Evolutionary conservation across 2,113 vertebrate species (phyloP), one percentile per base, ranked within the genome.

Genomic region (Tachuris rubrigastra): DNA sequence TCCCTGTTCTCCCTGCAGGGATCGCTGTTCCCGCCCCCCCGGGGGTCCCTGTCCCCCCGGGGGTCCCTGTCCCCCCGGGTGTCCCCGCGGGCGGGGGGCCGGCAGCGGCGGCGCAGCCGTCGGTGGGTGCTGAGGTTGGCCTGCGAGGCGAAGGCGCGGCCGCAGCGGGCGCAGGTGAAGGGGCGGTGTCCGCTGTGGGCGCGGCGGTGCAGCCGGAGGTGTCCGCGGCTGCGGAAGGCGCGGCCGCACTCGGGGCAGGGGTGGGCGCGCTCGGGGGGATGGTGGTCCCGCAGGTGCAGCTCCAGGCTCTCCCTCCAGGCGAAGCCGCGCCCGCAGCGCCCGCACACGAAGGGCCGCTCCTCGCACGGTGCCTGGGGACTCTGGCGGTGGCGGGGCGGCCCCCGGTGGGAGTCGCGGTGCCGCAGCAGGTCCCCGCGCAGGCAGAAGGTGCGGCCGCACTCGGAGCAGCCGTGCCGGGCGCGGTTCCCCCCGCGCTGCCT

Each of bases 371-470:
- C 97, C 2, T 23, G 49, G 23, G 49, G 49, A 8, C 49, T 14
- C 13, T 5, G 49, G 27, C 3, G 52, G 27, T 16, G 18, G 27
- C 4, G 9, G 11, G 39, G 31, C 17, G 12, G 52, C 52, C 23
- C 39, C 17, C 73, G 56, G 56, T 39, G 56, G 8, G 8, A 3
- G n/a, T 8, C 97, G 92, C 98, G 98, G 97, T 99, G 99, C 37
- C 99, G 98, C 8, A 98, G 98, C 8, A 99, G 98, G 23, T 98
- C 98, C 0, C 99, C 99, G 33, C 73, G 94, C 52, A 97, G 49
- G 25, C 98, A 97, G 97, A 98, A 98, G 92, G 69, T 18, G 6
- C 60, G 55, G 91, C 93, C 59, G 9, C 97, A 98, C 59, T 97
- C 96, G 0, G 69, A 8, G 55, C 98, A 98, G 52, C 52, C 2